Conservation (phyloP, 2,113 vertebrate species). For the Lasiurus cinereus region DNA sequence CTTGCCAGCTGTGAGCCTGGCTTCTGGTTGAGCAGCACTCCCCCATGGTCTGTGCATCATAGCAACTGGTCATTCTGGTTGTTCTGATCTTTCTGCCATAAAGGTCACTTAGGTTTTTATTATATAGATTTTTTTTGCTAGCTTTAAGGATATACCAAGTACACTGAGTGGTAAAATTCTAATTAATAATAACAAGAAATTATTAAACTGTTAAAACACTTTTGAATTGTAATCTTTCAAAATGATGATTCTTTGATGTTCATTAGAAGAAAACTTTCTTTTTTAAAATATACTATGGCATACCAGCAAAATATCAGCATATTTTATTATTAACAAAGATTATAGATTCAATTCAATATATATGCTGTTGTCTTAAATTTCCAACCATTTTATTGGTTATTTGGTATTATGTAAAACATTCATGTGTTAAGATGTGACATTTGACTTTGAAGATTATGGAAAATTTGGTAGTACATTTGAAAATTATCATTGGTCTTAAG, state of each 20-base stretch:
- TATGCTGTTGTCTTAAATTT: conserved; percentile 43
- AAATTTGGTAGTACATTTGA: conserved; percentile 48
- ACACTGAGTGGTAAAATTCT: conserved; percentile 36
- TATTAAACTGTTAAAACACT: conserved; percentile 22
- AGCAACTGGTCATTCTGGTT: too few relatives aligned
- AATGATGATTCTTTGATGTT: conserved; percentile 47
- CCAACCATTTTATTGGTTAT: conserved; percentile 30
- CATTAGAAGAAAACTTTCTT: conserved; percentile 50
- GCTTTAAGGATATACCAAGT: background rate
- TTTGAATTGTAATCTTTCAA: conserved; percentile 30
- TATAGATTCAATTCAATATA: conserved; percentile 2
- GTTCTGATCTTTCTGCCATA: too few relatives aligned
- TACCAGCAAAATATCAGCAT: conserved; percentile 16
- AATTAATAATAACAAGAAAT: conserved; percentile 40
- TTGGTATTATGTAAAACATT: conserved; percentile 16
- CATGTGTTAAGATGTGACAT: background rate
- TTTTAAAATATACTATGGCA: background rate
- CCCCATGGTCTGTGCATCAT: too few relatives aligned
- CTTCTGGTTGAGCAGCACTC: too few relatives aligned
- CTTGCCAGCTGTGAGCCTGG: too few relatives aligned
- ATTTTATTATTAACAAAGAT: conserved; percentile 41
- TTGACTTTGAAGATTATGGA: conserved; percentile 46
- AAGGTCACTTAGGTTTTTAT: too few relatives aligned
- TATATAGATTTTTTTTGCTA: background rate
- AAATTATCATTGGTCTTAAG: conserved; percentile 29